Evolutionary conservation across 2,888 invertebrate genomes (phyloP).

Genomic region (Microchrysa polita): DNA sequence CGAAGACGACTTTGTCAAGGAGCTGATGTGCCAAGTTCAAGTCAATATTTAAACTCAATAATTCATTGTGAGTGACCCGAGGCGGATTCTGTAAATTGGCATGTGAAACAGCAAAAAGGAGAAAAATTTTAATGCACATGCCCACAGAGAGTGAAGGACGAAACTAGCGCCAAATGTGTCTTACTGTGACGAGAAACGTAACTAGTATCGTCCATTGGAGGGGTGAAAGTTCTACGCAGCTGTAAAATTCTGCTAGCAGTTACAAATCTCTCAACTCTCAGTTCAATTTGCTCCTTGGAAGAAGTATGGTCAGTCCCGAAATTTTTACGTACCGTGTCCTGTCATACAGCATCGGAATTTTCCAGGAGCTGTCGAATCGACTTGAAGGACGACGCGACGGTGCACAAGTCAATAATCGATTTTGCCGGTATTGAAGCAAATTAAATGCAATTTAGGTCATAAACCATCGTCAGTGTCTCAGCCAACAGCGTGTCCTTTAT

Average conservation of each 20-base stretch:
- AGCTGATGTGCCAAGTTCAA: constrained; percentile 50
- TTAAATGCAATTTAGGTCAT: constrained; percentile 26
- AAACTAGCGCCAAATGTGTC: constrained; percentile 1
- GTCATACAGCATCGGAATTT: too few relatives aligned
- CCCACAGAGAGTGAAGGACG: background rate
- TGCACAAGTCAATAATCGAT: constrained; percentile 16
- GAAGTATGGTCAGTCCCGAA: background rate
- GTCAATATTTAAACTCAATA: constrained; percentile 52
- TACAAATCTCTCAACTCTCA: too few relatives aligned
- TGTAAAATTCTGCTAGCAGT: background rate
- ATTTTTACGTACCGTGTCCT: background rate
- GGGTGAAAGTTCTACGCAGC: background rate
- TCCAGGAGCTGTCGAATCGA: background rate
- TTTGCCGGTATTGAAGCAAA: background rate
- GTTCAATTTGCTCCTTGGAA: background rate
- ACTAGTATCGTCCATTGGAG: background rate
- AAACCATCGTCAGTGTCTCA: background rate
- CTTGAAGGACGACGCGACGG: background rate
- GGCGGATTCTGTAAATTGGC: constrained; percentile 17
- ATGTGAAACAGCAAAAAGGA: background rate
- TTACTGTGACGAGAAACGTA: background rate
- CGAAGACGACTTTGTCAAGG: constrained; percentile 8
- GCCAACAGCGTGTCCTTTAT: background rate
- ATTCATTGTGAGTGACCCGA: constrained; percentile 45
- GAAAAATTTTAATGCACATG: constrained; percentile 24